Percentiles rank a stretch among this genome's conserved stretches.
Evolutionary conservation across 2,113 vertebrate species (phyloP).

Genomic region (Pithys albifrons): DNA sequence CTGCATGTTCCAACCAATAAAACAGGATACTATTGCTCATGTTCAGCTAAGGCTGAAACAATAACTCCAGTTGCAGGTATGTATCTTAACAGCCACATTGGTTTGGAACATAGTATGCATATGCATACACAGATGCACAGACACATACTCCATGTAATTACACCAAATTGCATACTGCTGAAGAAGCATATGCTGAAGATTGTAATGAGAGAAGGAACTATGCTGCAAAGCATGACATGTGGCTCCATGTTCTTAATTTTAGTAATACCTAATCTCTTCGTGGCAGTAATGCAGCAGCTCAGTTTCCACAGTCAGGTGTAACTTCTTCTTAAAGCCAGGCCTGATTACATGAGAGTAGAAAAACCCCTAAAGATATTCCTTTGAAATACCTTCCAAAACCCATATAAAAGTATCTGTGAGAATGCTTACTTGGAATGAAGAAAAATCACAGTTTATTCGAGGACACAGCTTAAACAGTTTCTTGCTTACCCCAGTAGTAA

Average conservation of each 20-base stretch:
- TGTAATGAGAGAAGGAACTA: constrained; percentile 63
- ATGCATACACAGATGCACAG: background rate
- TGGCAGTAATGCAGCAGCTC: constrained; percentile 41
- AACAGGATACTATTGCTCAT: background rate
- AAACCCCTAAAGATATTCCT: background rate
- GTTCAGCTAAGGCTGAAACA: background rate
- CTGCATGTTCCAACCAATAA: background rate
- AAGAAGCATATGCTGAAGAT: constrained; percentile 10
- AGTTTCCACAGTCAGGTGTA: constrained; percentile 55
- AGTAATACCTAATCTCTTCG: constrained; percentile 55
- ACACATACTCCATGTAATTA: background rate
- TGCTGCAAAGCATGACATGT: constrained; percentile 43
- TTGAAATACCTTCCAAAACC: background rate
- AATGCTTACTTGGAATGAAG: background rate
- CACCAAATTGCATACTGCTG: background rate
- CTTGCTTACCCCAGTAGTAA: background rate
- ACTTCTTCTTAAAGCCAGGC: constrained; percentile 1
- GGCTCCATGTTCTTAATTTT: constrained; percentile 46
- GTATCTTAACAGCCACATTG: background rate
- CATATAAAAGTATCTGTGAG: background rate
- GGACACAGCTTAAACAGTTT: background rate
- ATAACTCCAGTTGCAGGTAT: background rate
- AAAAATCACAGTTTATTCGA: background rate
- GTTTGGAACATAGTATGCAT: background rate
- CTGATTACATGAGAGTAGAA: background rate